These are phyloP conservation scores for Pluvialis apricaria DNA, from an alignment of 2,113 vertebrate genomes.

Conservation along the genomic window DNA sequence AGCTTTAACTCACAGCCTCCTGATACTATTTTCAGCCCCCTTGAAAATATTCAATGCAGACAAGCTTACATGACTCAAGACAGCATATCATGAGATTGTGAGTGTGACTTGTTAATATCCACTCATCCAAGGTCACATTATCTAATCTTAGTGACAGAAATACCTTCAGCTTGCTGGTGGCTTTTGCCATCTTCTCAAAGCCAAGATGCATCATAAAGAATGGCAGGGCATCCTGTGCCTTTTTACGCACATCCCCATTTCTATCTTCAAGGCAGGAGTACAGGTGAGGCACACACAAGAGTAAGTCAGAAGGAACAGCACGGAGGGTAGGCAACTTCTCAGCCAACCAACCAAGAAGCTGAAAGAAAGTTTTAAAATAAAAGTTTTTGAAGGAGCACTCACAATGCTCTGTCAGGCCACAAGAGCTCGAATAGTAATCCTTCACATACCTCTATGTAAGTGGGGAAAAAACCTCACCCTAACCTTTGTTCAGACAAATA, in stretches of 20 bases:
- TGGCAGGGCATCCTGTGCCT: constrained; percentile 92
- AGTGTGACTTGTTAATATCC: background rate
- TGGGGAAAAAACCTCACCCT: background rate
- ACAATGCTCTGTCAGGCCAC: background rate
- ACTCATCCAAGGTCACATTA: background rate
- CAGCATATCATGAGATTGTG: background rate
- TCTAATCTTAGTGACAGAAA: background rate
- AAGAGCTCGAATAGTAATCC: background rate
- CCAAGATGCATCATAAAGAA: constrained; percentile 98
- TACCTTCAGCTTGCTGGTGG: constrained; percentile 93
- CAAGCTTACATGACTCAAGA: background rate
- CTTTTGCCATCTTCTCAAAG: constrained; percentile 95
- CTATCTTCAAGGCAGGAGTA: constrained; percentile 93
- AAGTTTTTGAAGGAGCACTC: background rate
- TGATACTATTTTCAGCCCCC: background rate
- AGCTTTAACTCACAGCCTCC: background rate
- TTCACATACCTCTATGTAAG: background rate
- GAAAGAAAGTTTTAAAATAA: constrained; percentile 22
- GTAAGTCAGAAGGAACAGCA: constrained; percentile 84
- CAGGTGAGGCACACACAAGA: constrained; percentile 86
- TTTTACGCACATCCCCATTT: constrained; percentile 96
- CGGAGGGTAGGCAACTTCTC: constrained; percentile 90
- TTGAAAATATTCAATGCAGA: background rate
- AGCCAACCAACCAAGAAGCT: constrained; percentile 93
- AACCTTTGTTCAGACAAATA: background rate